Evolutionary conservation across 2,113 vertebrate genomes (phyloP).

Genomic region (Irena cyanogastra): DNA sequence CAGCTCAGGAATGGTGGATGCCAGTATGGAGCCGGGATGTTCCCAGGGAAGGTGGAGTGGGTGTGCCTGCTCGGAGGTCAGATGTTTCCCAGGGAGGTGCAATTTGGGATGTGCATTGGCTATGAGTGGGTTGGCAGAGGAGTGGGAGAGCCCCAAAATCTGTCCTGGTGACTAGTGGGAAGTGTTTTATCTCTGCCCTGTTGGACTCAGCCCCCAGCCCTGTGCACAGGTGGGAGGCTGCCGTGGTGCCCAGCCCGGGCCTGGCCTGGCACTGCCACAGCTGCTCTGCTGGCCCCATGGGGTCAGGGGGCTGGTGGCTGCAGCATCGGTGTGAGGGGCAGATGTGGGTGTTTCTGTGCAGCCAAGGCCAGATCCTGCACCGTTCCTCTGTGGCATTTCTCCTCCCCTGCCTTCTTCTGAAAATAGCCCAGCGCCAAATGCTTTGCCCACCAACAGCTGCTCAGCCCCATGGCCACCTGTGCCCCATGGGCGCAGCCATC

Average conservation of each 20-base stretch:
- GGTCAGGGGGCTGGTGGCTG: not conserved
- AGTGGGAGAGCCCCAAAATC: not conserved
- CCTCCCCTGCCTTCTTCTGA: not conserved
- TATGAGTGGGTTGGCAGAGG: not conserved
- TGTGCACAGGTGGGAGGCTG: rapidly evolving
- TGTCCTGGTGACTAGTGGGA: rapidly evolving
- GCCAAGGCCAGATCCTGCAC: not conserved
- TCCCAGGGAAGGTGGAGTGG: not conserved
- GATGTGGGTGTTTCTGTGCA: not conserved
- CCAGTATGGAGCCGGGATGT: not conserved
- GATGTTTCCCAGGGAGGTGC: not conserved
- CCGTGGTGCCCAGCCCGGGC: rapidly evolving
- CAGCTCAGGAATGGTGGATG: not conserved
- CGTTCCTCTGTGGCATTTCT: not conserved
- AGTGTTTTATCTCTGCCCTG: not conserved
- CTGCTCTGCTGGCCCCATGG: rapidly evolving
- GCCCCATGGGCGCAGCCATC: not conserved
- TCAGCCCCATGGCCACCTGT: not conserved
- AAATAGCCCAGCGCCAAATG: not conserved
- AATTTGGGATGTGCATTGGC: not conserved
- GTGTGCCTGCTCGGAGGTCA: rapidly evolving
- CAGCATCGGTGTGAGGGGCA: rapidly evolving
- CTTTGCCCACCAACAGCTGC: not conserved
- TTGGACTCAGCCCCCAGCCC: not conserved
- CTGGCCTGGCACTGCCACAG: not conserved